Conservation (phyloP, 2,113 vertebrate species). For the Protomyctophum bolini region DNA sequence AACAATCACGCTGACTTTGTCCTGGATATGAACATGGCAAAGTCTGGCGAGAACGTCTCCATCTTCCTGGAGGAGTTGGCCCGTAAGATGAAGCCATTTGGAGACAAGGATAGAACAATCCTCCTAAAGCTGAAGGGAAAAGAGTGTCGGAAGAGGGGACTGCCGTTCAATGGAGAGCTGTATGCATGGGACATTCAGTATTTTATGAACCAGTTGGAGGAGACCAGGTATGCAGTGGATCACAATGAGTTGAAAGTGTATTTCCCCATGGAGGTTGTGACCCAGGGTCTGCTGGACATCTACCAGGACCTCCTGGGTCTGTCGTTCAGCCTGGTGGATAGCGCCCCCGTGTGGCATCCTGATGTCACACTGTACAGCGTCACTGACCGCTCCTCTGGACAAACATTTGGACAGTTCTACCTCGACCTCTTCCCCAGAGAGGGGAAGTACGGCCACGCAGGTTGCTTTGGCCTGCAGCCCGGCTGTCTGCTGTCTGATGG, state of each 20-base stretch:
- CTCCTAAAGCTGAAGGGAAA: constrained; percentile 73
- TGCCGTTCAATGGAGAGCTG: no score
- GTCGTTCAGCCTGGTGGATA: constrained; percentile 83
- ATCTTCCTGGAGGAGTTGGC: constrained; percentile 85
- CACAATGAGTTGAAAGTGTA: constrained; percentile 96
- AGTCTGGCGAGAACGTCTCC: constrained; percentile 84
- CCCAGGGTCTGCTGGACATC: constrained; percentile 88
- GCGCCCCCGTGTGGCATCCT: constrained; percentile 60
- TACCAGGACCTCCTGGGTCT: constrained; percentile 96
- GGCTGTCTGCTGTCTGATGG: constrained; percentile 86
- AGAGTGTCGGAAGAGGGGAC: no score
- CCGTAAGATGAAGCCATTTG: no score
- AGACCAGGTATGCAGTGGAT: constrained; percentile 91
- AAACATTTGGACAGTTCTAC: constrained; percentile 92
- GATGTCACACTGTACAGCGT: no score
- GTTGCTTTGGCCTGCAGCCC: constrained; percentile 95
- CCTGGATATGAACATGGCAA: constrained; percentile 99
- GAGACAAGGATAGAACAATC: constrained; percentile 75
- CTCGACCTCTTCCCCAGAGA: constrained; percentile 91
- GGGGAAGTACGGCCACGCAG: constrained; percentile 93
- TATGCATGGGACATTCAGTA: no score
- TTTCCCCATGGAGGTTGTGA: constrained; percentile 97
- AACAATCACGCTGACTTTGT: constrained; percentile 91
- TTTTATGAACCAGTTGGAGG: constrained; percentile 97
- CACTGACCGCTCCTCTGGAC: constrained; percentile 74